Conservation (phyloP, 2,113 vertebrate genomes). For the Puntigrus tetrazona region DNA sequence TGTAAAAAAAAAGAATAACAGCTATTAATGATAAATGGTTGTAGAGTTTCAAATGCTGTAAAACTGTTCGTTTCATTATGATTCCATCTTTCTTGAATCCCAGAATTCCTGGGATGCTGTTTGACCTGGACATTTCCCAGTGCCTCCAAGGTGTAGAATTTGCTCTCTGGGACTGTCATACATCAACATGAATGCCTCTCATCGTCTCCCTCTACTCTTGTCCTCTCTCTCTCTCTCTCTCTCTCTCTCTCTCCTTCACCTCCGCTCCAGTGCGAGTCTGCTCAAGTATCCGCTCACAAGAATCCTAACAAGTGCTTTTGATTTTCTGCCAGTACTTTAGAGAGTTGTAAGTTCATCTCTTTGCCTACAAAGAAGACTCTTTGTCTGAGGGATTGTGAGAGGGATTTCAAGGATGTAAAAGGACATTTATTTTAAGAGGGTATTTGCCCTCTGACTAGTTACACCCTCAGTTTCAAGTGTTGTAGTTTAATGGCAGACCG, state of each 20-base stretch:
- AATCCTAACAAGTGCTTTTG: constrained; percentile 49
- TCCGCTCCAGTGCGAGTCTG: constrained; percentile 1
- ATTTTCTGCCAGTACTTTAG: constrained; percentile 46
- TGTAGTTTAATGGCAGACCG: not conserved
- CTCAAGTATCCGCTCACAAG: constrained; percentile 24
- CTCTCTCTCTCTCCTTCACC: constrained; percentile 16
- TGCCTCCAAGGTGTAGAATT: constrained; percentile 25
- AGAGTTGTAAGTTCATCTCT: constrained; percentile 7
- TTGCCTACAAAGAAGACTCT: not conserved
- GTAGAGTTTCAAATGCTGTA: not conserved
- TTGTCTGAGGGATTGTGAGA: not conserved
- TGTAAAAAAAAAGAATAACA: not conserved
- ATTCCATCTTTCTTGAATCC: not conserved
- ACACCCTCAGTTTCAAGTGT: not conserved
- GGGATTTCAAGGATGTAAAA: constrained; percentile 1
- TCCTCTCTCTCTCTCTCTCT: constrained; percentile 26
- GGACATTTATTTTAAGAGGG: not conserved
- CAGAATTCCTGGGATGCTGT: not conserved
- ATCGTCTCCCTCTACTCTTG: not conserved
- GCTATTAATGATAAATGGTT: not conserved
- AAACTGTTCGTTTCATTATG: not conserved
- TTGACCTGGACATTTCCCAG: constrained; percentile 19
- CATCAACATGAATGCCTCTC: constrained; percentile 32
- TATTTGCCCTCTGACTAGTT: constrained; percentile 5
- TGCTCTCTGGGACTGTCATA: constrained; percentile 39